These are phyloP conservation scores for Platycheirus rosarum DNA, from an alignment of 2,888 invertebrate species.

Conservation along the genomic window DNA sequence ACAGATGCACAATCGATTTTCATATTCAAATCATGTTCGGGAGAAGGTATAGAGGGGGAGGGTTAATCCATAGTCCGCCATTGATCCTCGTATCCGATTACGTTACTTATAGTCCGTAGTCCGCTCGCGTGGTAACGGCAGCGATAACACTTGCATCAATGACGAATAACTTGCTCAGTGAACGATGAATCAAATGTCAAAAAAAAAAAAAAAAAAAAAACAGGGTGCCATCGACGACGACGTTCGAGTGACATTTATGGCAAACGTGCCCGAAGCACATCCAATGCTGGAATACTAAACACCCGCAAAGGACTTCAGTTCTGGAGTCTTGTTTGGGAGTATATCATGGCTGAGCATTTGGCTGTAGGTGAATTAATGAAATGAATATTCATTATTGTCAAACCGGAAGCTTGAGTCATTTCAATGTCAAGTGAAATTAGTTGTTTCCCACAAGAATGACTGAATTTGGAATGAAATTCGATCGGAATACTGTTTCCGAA, in stretches of 20 bases:
- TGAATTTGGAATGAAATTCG: constrained; percentile 53
- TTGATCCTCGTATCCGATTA: constrained; percentile 55
- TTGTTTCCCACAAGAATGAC: constrained; percentile 6
- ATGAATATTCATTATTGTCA: constrained; percentile 67
- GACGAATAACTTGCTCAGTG: constrained; percentile 39
- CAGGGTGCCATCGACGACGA: constrained; percentile 3
- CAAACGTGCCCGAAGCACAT: constrained; percentile 57
- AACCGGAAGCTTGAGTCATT: constrained; percentile 68
- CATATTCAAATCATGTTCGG: constrained; percentile 45
- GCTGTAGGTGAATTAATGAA: constrained; percentile 63
- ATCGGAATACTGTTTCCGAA: constrained; percentile 38
- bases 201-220: constrained; percentile 5
- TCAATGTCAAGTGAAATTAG: constrained; percentile 69
- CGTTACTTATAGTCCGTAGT: constrained; percentile 35
- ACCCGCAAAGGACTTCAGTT: constrained; percentile 32
- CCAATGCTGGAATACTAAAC: constrained; percentile 55
- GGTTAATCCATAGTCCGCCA: constrained; percentile 11
- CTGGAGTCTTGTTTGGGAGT: background rate
- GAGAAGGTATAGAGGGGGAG: background rate
- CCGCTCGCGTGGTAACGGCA: background rate
- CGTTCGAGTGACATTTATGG: constrained; percentile 54
- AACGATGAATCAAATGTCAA: constrained; percentile 55
- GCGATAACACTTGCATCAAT: constrained; percentile 45
- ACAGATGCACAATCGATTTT: constrained; percentile 59
- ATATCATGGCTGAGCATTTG: constrained; percentile 7